phyloP scores from a whole-genome alignment of 1,140 invertebrate genomes.

The Charaxes varanes region DNA sequence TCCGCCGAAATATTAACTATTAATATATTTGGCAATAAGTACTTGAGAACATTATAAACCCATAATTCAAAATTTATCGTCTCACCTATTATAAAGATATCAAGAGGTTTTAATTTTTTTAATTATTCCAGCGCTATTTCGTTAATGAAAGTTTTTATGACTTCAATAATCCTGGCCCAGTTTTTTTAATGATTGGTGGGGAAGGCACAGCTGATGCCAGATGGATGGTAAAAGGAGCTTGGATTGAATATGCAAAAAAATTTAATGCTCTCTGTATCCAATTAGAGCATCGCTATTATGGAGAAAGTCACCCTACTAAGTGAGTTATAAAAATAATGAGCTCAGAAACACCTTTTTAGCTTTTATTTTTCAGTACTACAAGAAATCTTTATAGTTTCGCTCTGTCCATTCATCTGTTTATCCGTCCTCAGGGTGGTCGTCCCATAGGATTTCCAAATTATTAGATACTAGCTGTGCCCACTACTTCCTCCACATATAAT shows the following conservation, averaged over 20 bases:
- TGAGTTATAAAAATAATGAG: slow-evolving; percentile 22
- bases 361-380: too few relatives aligned
- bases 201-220: slow-evolving; percentile 81
- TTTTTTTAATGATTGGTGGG: slow-evolving; percentile 93
- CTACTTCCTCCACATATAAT: too few relatives aligned
- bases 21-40: too few relatives aligned
- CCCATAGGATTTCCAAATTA: too few relatives aligned
- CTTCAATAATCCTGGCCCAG: slow-evolving; percentile 79
- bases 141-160: slow-evolving; percentile 83
- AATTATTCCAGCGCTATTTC: slow-evolving; percentile 82
- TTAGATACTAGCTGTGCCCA: neutral
- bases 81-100: too few relatives aligned
- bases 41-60: too few relatives aligned
- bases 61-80: too few relatives aligned
- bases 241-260: slow-evolving; percentile 88
- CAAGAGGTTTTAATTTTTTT: slow-evolving; percentile 11
- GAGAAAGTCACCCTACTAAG: slow-evolving; percentile 89
- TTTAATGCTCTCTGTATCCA: slow-evolving; percentile 89
- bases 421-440: too few relatives aligned
- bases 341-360: neutral
- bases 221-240: slow-evolving; percentile 91
- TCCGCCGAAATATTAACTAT: too few relatives aligned
- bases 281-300: slow-evolving; percentile 95
- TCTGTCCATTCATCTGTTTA: too few relatives aligned
- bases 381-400: too few relatives aligned